These are phyloP conservation scores for Homalodisca vitripennis DNA, from an alignment of 1,140 invertebrate genomes.

Conservation along the genomic window DNA sequence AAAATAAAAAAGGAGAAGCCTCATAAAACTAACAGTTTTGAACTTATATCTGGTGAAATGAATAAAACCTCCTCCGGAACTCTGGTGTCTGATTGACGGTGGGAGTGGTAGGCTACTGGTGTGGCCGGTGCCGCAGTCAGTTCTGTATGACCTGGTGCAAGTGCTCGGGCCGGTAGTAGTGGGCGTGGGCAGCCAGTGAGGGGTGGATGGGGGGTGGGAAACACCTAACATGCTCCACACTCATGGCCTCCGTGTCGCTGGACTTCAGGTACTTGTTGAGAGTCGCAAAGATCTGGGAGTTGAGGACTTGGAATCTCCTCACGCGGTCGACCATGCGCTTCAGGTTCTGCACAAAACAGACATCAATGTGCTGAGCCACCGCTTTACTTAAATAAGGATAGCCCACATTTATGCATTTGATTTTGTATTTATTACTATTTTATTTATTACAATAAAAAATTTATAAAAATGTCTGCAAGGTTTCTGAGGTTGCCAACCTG, in stretches of 20 bases:
- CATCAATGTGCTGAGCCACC: no score
- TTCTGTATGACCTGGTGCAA: constrained; percentile 24
- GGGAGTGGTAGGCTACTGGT: neutral
- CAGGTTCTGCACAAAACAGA: constrained; percentile 69
- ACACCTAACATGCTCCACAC: constrained; percentile 94
- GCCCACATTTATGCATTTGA: no score
- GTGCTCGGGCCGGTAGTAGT: constrained; percentile 41
- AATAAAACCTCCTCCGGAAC: no score
- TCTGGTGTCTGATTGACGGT: no score
- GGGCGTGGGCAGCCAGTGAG: constrained; percentile 56
- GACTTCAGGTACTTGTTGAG: constrained; percentile 92
- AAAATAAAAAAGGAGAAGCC: no score
- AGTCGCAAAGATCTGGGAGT: constrained; percentile 98
- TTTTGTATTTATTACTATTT: no score
- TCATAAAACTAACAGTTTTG: no score
- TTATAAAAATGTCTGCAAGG: no score
- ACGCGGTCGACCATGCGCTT: constrained; percentile 98
- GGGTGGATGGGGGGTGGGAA: constrained; percentile 93
- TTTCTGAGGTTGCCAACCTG: no score
- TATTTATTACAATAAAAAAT: no score
- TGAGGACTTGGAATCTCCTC: constrained; percentile 95
- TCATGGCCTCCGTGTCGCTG: constrained; percentile 78
- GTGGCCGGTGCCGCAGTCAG: constrained; percentile 2
- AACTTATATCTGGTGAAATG: no score
- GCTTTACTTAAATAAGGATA: no score